Percentiles rank a stretch among this genome's conserved stretches.
These are phyloP conservation scores for Aricia artaxerxes DNA, from an alignment of 2,888 invertebrate genomes.

Conservation along the genomic window DNA sequence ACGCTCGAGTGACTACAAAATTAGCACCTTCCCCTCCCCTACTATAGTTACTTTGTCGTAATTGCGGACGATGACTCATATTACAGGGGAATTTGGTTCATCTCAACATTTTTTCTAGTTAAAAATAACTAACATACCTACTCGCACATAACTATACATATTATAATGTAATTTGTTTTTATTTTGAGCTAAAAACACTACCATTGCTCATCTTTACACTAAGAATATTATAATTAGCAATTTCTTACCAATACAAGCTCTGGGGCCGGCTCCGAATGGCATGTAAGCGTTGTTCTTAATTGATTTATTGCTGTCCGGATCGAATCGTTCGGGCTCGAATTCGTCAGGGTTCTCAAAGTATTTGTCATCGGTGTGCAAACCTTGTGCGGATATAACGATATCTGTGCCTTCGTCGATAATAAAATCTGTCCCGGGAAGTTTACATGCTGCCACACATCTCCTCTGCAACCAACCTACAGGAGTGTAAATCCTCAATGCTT, in stretches of 20 bases:
- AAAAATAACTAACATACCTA: background rate
- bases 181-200: background rate
- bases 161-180: background rate
- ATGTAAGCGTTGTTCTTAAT: constrained; percentile 36
- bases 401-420: constrained; percentile 50
- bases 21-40: too few relatives aligned
- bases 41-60: too few relatives aligned
- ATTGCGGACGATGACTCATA: background rate
- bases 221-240: background rate
- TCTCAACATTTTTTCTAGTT: too few relatives aligned
- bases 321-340: constrained; percentile 41
- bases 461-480: constrained; percentile 40
- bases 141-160: background rate
- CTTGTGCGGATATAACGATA: constrained; percentile 39
- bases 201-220: background rate
- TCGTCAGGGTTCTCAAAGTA: constrained; percentile 41
- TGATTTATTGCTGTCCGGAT: constrained; percentile 32
- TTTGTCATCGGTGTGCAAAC: constrained; percentile 40
- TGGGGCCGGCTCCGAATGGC: constrained; percentile 40
- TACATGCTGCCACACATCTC: constrained; percentile 57
- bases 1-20: too few relatives aligned
- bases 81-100: too few relatives aligned
- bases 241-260: constrained; percentile 41
- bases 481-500: constrained; percentile 40
- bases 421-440: constrained; percentile 57